Base-by-base conservation (phyloP, 1,140 invertebrate species). In the Diachasma alloeum region DNA sequence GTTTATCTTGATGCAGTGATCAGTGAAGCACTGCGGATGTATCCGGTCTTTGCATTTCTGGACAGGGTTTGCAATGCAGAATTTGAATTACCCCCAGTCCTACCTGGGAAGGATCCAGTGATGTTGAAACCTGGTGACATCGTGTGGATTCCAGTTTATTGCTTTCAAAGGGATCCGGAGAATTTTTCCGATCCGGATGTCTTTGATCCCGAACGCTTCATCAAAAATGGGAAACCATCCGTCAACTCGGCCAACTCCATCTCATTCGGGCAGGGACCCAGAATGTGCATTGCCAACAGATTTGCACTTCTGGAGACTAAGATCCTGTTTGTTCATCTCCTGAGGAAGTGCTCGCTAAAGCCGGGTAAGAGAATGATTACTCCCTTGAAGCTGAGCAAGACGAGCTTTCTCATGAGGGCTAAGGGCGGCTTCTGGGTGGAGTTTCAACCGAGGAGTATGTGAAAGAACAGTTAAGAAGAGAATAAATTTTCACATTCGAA, bases 121-220 rank as follows among this genome's bases (percentile, higher is more conserved):
- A 4, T 36, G 24, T 24, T 74, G 36, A 56, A 66, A 74, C 72
- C 72, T 5, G 72, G 72, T n/a, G 73, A 66, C 81, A 53, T 10
- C 22, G 70, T 81, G 37, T 79, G 75, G 48, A 81, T 91, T 24
- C 87, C 90, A 0, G 79, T 86, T 5, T 84, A 83, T 75, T 84
- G 84, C 4, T 80, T 93, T 78, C 91, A 93, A 17, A n/a, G 26
- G 15, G 90, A 92, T 83, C 86, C 89, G 0, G 81, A 90, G 53
- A 86, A 90, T 76, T 94, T 88, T 80, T 89, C 91, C 4, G 86
- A 93, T 63, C 92, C 92, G 2, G 87, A 92, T 3, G 81, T 78
- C n/a, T 93, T 90, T 74, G 63, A 87, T 72, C 90, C 90, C 0
- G 92, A 93, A 39, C 84, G 93, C 76, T 94, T 94, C 82, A 78